phyloP scores from a whole-genome alignment of 2,888 invertebrate genomes.

The Lithosia quadra region DNA sequence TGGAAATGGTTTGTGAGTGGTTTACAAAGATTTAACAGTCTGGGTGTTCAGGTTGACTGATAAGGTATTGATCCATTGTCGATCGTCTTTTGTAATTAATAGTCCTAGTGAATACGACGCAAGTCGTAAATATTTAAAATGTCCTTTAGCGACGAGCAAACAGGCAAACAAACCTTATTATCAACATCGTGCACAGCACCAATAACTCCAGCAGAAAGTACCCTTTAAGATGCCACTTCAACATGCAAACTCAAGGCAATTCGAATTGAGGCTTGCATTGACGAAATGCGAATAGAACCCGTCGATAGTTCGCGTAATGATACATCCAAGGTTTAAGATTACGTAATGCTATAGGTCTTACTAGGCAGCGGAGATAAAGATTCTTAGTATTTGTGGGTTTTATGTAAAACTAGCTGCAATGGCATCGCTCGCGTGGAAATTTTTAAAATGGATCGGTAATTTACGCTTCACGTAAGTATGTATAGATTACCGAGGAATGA shows the following conservation, averaged over 20 bases:
- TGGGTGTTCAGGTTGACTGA: neutral
- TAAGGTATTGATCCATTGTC: neutral
- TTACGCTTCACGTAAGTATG: neutral
- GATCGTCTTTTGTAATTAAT: too few species aligned
- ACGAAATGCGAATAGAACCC: slow-evolving; percentile 46
- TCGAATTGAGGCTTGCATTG: slow-evolving; percentile 37
- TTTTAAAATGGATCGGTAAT: neutral
- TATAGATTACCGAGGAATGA: neutral
- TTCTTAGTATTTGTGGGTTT: neutral
- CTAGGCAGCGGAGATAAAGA: neutral
- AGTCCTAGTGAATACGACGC: neutral
- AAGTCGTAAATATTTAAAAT: neutral
- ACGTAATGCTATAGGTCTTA: slow-evolving; percentile 15
- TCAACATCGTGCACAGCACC: too few species aligned
- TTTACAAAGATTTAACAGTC: neutral
- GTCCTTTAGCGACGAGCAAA: neutral
- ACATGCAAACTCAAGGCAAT: slow-evolving; percentile 39
- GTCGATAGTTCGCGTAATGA: slow-evolving; percentile 23
- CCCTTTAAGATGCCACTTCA: slow-evolving; percentile 1
- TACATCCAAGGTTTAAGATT: slow-evolving; percentile 36
- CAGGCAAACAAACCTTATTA: neutral
- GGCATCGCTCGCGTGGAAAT: neutral
- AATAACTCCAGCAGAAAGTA: neutral
- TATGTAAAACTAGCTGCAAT: too few species aligned
- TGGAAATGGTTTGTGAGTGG: neutral